phyloP scores from a whole-genome alignment of 2,797 vertebrate genomes.

The Ceryle rudis region DNA sequence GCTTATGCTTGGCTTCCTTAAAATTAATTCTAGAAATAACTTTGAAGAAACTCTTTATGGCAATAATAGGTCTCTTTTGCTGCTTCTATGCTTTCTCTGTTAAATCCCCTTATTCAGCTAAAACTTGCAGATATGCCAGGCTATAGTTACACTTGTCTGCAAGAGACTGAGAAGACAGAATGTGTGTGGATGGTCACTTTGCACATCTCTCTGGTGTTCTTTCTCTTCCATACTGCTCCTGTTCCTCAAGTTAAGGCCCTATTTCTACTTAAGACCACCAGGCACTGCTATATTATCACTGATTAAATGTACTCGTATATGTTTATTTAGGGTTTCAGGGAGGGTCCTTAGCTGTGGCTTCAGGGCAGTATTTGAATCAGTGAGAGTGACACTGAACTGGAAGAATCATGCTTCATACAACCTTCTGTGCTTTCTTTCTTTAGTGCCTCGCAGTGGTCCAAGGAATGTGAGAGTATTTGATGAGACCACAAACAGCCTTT shows the following conservation, averaged over 20 bases:
- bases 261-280: neutral
- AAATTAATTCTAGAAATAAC: neutral
- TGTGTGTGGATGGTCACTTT: neutral
- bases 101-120: neutral
- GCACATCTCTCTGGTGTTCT: neutral
- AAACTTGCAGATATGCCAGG: neutral
- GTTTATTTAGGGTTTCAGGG: neutral
- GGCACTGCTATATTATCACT: neutral
- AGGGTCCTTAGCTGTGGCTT: neutral
- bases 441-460: constrained; percentile 92
- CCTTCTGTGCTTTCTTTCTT: constrained; percentile 7
- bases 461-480: constrained; percentile 92
- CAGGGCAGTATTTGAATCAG: neutral
- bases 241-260: neutral
- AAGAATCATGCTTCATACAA: neutral
- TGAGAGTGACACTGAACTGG: neutral
- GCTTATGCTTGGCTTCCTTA: neutral
- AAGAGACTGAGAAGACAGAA: neutral
- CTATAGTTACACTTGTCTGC: neutral
- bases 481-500: constrained; percentile 92
- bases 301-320: neutral
- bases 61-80: neutral
- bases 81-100: neutral
- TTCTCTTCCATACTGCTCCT: neutral
- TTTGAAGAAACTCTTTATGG: neutral